These are phyloP conservation scores for Charadrius vociferus DNA, from an alignment of 2,113 vertebrate species.

Conservation along the genomic window DNA sequence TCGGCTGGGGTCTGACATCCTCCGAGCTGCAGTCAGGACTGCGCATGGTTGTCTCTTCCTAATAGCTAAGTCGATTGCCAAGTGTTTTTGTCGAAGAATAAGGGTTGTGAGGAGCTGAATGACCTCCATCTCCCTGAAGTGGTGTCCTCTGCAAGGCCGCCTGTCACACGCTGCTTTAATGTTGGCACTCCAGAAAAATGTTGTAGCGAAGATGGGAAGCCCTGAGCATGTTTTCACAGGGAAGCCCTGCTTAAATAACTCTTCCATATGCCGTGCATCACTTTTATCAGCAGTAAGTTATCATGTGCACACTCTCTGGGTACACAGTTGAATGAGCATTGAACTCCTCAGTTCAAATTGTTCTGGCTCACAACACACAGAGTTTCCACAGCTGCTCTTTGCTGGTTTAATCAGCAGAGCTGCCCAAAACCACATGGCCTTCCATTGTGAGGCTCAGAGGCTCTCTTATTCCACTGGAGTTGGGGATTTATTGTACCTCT, in stretches of 20 bases:
- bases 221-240: constrained; percentile 22
- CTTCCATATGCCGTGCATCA: background rate
- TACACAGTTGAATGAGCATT: background rate
- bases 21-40: background rate
- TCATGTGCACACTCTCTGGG: background rate
- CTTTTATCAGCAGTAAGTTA: constrained; percentile 12
- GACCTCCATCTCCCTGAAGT: background rate
- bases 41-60: background rate
- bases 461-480: background rate
- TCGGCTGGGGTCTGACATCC: background rate
- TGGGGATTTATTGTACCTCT: background rate
- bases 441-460: background rate
- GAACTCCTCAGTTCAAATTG: background rate
- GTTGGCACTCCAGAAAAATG: background rate
- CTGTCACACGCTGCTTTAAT: background rate
- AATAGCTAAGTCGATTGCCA: background rate
- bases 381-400: background rate
- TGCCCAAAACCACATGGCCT: background rate
- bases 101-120: background rate
- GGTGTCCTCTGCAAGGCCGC: background rate
- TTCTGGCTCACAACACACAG: background rate
- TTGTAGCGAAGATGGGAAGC: background rate
- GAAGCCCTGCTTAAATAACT: constrained; percentile 13
- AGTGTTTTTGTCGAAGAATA: background rate
- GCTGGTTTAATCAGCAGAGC: background rate